Evolutionary conservation across 1,140 invertebrate species (phyloP), one percentile per base, ranked within the genome.

Genomic region (Cydia splendana): DNA sequence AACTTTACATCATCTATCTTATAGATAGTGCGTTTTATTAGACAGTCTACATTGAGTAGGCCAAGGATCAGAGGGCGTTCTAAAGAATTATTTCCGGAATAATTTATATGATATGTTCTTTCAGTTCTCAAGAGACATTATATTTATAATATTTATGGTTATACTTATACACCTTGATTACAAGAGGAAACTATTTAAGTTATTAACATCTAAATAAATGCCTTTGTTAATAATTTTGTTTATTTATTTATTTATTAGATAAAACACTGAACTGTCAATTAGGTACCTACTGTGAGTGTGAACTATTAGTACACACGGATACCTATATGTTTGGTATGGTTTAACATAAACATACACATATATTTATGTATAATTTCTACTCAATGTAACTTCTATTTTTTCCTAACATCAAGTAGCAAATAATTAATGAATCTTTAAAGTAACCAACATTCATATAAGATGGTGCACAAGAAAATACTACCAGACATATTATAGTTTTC

Each of bases 51-150:
- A 78, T 74, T 77, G 13, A 57, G 71, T 80, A 76, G 76, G 69
- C 78, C 79, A 80, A 75, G 69, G 76, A 78, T 83, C 81, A 82
- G 77, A 83, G 78, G 84, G 87, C 85, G 86, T 90, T 91, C 82
- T 82, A 82, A 88, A 82, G 82, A 86, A 88, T 91, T 92, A 89
- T 92, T 91, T 83, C 81, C 82, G 76, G 81, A 88, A 93, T 93
- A 91, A 91, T 90, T 91, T 79, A 83, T 77, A 84, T 77, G 85
- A 80, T 87, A 87, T 86, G 87, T 77, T 82, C 65, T 48, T 71
- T 10, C n/a, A 38, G 24, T 38, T 38, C 30, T n/a, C 28, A 45
- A 71, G 67, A 71, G 67, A 71, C 34, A 77, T 71, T 80, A 57
- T 83, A 15, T 79, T 24, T 78, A 84, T 84, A 88, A 87, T 85